phyloP scores from a whole-genome alignment of 2,797 vertebrate species.

The Pangasius mekongensis region DNA sequence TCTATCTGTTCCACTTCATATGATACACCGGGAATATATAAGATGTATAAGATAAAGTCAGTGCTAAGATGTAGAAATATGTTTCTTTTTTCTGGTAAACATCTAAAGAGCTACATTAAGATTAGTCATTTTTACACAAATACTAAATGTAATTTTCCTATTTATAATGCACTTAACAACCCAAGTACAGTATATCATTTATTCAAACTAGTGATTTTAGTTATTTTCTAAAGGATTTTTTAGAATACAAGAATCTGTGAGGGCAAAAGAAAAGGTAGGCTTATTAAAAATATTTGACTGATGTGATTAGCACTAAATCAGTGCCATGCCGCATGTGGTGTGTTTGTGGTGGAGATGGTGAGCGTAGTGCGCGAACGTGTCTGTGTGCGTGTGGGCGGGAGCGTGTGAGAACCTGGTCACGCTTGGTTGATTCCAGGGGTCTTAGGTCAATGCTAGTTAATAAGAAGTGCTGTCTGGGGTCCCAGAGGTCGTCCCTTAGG shows the following conservation, averaged over 20 bases:
- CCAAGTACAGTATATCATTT: neutral
- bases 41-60: neutral
- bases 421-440: constrained; percentile 64
- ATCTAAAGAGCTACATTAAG: neutral
- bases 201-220: neutral
- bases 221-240: neutral
- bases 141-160: neutral
- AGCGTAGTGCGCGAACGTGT: neutral
- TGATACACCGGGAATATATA: neutral
- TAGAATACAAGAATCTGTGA: neutral
- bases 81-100: neutral
- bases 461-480: constrained; percentile 74
- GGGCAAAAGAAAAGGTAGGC: neutral
- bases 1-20: neutral
- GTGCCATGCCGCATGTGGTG: neutral
- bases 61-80: neutral
- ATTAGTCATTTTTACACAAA: neutral
- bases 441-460: constrained; percentile 74
- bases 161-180: neutral
- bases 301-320: neutral
- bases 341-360: neutral
- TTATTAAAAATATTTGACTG: neutral
- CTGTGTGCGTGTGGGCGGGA: constrained; percentile 40
- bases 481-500: constrained; percentile 74
- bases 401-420: constrained; percentile 60